Percentiles rank a stretch among this genome's conserved stretches.
Conservation (phyloP, 1,140 invertebrate genomes). For the Vanessa tameamea region DNA sequence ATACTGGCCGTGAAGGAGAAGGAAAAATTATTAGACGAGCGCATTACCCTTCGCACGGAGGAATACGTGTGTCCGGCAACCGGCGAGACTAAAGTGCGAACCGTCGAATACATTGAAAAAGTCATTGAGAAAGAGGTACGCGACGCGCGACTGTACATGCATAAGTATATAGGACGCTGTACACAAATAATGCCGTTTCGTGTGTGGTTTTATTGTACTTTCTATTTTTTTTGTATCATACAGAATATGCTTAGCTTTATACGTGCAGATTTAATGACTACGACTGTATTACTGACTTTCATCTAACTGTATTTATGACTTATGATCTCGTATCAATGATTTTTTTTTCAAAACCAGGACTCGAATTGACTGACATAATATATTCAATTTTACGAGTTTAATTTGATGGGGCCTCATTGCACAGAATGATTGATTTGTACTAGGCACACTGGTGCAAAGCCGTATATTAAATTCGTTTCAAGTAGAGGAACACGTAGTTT, state of each 20-base stretch:
- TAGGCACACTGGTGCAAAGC: constrained; percentile 41
- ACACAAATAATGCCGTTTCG: constrained; percentile 71
- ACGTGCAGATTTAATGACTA: constrained; percentile 49
- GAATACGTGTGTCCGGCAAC: constrained; percentile 92
- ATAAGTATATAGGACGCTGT: constrained; percentile 62
- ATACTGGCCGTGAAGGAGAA: constrained; percentile 92
- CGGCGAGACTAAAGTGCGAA: constrained; percentile 91
- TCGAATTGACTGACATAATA: constrained; percentile 31
- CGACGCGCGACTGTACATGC: constrained; percentile 36
- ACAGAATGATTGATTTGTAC: constrained; percentile 37
- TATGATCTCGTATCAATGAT: background rate
- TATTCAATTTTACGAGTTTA: background rate
- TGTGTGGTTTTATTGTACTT: constrained; percentile 64
- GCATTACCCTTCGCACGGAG: constrained; percentile 91
- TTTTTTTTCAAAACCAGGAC: constrained; percentile 14
- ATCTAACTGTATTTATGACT: constrained; percentile 11
- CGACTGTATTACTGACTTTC: constrained; percentile 16
- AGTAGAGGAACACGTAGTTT: constrained; percentile 41
- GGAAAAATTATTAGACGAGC: constrained; percentile 93
- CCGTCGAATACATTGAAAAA: constrained; percentile 96
- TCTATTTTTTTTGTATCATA: constrained; percentile 58
- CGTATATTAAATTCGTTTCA: constrained; percentile 34
- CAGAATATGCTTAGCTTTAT: constrained; percentile 72
- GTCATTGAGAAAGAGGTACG: constrained; percentile 96
- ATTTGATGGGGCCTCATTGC: constrained; percentile 36